These are phyloP conservation scores for Lamellibrachia satsuma DNA, from an alignment of 2,888 invertebrate species.

Conservation along the genomic window DNA sequence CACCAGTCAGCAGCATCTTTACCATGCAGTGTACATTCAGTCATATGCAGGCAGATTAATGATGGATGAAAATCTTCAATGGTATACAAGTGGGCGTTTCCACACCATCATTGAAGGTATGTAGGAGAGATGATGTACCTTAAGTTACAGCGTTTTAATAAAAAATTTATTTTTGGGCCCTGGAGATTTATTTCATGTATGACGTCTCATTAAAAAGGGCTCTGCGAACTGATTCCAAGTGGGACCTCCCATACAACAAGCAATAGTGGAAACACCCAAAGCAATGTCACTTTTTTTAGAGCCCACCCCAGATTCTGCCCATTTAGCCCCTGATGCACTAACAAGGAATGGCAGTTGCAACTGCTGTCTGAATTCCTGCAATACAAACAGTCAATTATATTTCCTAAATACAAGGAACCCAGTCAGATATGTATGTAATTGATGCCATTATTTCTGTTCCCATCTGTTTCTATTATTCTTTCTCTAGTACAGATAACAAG, in stretches of 20 bases:
- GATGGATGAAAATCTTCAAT: too few species aligned
- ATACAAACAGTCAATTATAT: background rate
- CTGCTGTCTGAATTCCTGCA: background rate
- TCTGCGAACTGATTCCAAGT: background rate
- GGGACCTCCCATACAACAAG: background rate
- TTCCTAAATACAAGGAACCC: background rate
- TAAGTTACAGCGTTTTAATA: too few species aligned
- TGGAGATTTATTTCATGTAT: too few species aligned
- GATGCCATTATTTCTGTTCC: background rate
- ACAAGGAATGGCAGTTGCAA: background rate
- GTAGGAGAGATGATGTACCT: too few species aligned
- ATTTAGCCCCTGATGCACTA: background rate
- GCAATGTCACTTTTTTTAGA: background rate
- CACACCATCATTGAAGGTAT: too few species aligned
- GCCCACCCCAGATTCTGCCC: background rate
- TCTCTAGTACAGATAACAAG: background rate
- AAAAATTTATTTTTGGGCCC: too few species aligned
- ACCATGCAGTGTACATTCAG: too few species aligned
- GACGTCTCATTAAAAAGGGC: background rate
- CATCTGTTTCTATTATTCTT: background rate
- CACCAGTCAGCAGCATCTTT: too few species aligned
- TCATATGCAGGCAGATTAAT: too few species aligned
- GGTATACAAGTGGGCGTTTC: too few species aligned
- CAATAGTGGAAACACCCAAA: background rate
- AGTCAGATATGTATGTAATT: background rate